Evolutionary conservation across 2,113 vertebrate species (phyloP), one percentile per base, ranked within the genome.

Genomic region (Zosterops lateralis): DNA sequence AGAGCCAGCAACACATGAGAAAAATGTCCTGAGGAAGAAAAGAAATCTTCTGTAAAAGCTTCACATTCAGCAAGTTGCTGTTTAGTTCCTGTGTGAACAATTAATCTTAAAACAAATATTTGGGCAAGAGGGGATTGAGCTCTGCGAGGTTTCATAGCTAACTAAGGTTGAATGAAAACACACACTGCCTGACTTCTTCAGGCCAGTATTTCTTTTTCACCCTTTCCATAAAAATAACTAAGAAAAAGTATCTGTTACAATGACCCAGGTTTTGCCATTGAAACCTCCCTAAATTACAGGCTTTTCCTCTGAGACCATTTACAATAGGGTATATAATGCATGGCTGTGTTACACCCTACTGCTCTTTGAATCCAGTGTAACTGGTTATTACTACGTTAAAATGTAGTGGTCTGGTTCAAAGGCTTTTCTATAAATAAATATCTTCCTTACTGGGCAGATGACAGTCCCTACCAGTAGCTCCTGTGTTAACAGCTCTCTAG

Each of bases 361-460:
- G 60, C 95, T 96, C 96, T 97, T 97, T 97, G 97, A 97, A 96
- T 97, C 97, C 96, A 76, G 86, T 87, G n/a, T 93, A 97, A 97
- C 94, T 93, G 97, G 96, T 98, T 94, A 98, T 98, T 98, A 98
- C 97, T 96, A 95, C 26, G 84, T 95, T 96, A 94, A 97, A 97
- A 96, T 96, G 96, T 65, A 98, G 90, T 96, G 90, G 94, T 93
- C 95, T 92, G 83, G 68, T 97, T 95, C 96, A 96, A 96, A 96
- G 95, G 88, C 94, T 97, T 94, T 97, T 97, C 97, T 98, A 98
- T 98, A 98, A 98, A 98, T 98, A 98, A 97, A 88, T 92, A 96
- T 89, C 87, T 95, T 94, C 90, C 89, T 97, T 44, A 62, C 94
- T 95, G 94, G 57, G 92, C 92, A 97, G 85, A 97, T 71, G 92